These are phyloP conservation scores for Drosophila albomicans DNA, from an alignment of 1,140 invertebrate species.

Conservation along the genomic window DNA sequence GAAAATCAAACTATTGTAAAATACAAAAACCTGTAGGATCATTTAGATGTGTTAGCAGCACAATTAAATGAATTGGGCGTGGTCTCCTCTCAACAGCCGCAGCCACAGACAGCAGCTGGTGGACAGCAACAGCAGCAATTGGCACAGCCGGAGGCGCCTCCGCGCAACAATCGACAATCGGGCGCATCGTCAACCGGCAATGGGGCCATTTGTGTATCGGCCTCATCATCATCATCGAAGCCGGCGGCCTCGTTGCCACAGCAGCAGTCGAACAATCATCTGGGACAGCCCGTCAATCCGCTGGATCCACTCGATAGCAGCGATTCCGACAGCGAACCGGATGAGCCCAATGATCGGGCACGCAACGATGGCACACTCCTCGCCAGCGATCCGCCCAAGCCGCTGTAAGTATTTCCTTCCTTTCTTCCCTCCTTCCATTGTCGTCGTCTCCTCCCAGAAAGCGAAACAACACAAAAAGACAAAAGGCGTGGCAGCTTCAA, in stretches of 20 bases:
- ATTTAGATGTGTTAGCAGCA: slow-evolving; percentile 95
- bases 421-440: neutral
- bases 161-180: slow-evolving; percentile 86
- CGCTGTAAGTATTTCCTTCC: slow-evolving; percentile 91
- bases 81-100: slow-evolving; percentile 87
- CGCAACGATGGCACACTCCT: slow-evolving; percentile 97
- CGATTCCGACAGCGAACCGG: slow-evolving; percentile 89
- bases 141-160: slow-evolving; percentile 87
- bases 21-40: slow-evolving; percentile 88
- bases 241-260: slow-evolving; percentile 77
- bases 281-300: slow-evolving; percentile 79
- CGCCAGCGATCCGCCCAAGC: slow-evolving; percentile 97
- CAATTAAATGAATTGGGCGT: slow-evolving; percentile 96
- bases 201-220: slow-evolving; percentile 48
- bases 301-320: slow-evolving; percentile 88
- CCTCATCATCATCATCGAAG: slow-evolving; percentile 58
- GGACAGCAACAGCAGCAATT: slow-evolving; percentile 68
- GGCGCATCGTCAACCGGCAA: slow-evolving; percentile 69
- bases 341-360: slow-evolving; percentile 88
- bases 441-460: neutral
- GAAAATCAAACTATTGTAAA: slow-evolving; percentile 72
- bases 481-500: slow-evolving; percentile 58
- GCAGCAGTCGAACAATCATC: slow-evolving; percentile 81
- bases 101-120: slow-evolving; percentile 73
- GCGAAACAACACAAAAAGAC: slow-evolving; percentile 45